Conservation (phyloP, 1,140 invertebrate species). For the Druon quercuslanigerum region DNA sequence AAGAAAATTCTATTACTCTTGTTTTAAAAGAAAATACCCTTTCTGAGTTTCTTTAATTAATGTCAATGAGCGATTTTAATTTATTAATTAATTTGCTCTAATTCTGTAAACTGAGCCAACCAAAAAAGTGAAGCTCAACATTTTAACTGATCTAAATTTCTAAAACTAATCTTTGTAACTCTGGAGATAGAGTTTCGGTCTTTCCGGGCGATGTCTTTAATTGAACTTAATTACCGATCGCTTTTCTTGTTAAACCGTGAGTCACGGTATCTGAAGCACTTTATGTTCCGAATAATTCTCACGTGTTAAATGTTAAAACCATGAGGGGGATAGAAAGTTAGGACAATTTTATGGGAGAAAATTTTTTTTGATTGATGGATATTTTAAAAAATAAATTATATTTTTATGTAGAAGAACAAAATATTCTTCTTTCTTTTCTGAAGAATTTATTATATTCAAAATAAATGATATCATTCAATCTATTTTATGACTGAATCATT, state of each 20-base stretch:
- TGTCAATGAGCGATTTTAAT: too few relatives aligned
- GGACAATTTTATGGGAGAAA: not conserved
- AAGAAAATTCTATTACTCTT: too few relatives aligned
- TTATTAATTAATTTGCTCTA: not conserved
- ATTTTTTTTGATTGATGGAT: not conserved
- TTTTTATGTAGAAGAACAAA: not conserved
- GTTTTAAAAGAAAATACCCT: too few relatives aligned
- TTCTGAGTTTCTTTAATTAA: too few relatives aligned
- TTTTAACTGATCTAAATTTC: not conserved
- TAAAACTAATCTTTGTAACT: not conserved
- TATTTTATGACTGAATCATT: conserved; percentile 1
- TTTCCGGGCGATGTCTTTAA: conserved; percentile 52
- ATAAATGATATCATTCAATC: not conserved
- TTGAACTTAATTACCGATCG: conserved; percentile 63
- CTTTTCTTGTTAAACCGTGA: conserved; percentile 41
- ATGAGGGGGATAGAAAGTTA: conserved; percentile 9
- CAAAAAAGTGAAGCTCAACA: not conserved
- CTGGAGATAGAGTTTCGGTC: conserved; percentile 44
- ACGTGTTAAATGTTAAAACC: not conserved
- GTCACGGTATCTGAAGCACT: conserved; percentile 34
- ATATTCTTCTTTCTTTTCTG: not conserved
- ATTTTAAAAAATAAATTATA: too few relatives aligned
- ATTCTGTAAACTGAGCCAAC: not conserved
- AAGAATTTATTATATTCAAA: conserved; percentile 1
- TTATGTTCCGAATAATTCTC: conserved; percentile 21